Percentiles rank a stretch among this genome's conserved stretches.
Conservation (phyloP, 2,888 invertebrate species). For the Loripinus fragilis region DNA sequence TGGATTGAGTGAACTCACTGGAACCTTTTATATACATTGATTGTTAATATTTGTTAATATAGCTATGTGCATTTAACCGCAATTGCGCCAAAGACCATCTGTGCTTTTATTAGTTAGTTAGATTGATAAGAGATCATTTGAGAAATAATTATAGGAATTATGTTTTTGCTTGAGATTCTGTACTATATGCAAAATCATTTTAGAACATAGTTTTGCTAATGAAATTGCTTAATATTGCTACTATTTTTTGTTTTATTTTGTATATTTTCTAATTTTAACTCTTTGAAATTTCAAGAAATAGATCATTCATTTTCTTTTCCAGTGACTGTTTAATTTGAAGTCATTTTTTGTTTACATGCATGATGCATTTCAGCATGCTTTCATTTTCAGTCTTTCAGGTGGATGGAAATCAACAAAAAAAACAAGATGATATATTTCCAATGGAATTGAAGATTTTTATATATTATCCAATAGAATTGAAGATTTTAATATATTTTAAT, state of each 20-base stretch:
- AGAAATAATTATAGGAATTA: neutral
- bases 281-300: too few species aligned
- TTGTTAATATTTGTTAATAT: neutral
- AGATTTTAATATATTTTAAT: too few species aligned
- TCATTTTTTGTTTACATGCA: conserved; percentile 17
- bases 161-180: neutral
- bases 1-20: neutral
- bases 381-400: conserved; percentile 9
- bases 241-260: too few species aligned
- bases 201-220: too few species aligned
- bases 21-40: neutral
- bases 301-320: neutral
- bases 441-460: too few species aligned
- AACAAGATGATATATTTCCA: too few species aligned
- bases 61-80: conserved; percentile 17
- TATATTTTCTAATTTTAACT: too few species aligned
- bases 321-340: conserved; percentile 4
- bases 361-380: neutral
- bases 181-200: too few species aligned
- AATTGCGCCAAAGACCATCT: conserved; percentile 21
- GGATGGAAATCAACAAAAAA: too few species aligned
- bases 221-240: too few species aligned
- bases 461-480: too few species aligned
- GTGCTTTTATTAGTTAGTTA: neutral
- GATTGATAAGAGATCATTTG: neutral